Conservation (phyloP, 2,113 vertebrate genomes). For the Pangasianodon hypophthalmus region DNA sequence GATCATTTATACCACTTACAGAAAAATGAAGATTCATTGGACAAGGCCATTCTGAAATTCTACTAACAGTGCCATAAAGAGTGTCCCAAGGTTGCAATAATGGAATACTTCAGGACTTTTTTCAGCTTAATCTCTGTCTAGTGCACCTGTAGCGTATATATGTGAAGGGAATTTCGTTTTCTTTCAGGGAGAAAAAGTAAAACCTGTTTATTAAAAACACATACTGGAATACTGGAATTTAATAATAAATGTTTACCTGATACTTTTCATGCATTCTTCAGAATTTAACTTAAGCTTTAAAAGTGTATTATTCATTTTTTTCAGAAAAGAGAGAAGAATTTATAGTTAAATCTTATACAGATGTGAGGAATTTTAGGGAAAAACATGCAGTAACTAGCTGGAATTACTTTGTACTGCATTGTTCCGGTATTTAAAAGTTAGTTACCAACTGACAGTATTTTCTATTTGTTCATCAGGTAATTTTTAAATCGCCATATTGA, state of each 20-base stretch:
- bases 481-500: too few relatives aligned
- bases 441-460: too few relatives aligned
- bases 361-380: too few relatives aligned
- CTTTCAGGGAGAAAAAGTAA: background rate
- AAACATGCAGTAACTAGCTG: too few relatives aligned
- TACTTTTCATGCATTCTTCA: background rate
- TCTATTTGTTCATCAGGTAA: too few relatives aligned
- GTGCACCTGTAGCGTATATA: background rate
- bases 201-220: background rate
- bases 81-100: background rate
- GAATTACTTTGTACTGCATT: too few relatives aligned
- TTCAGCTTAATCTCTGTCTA: background rate
- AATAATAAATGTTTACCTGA: background rate
- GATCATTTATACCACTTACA: slow-evolving; percentile 29
- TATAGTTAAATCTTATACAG: background rate
- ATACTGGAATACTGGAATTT: background rate
- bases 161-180: background rate
- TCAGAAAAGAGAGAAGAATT: background rate
- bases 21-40: slow-evolving; percentile 28
- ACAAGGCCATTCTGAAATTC: slow-evolving; percentile 6
- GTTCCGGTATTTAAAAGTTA: too few relatives aligned
- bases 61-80: background rate
- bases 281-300: background rate
- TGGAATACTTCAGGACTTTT: background rate
- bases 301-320: background rate